These are phyloP conservation scores for Merodon equestris DNA, from an alignment of 2,888 invertebrate species.

Conservation along the genomic window DNA sequence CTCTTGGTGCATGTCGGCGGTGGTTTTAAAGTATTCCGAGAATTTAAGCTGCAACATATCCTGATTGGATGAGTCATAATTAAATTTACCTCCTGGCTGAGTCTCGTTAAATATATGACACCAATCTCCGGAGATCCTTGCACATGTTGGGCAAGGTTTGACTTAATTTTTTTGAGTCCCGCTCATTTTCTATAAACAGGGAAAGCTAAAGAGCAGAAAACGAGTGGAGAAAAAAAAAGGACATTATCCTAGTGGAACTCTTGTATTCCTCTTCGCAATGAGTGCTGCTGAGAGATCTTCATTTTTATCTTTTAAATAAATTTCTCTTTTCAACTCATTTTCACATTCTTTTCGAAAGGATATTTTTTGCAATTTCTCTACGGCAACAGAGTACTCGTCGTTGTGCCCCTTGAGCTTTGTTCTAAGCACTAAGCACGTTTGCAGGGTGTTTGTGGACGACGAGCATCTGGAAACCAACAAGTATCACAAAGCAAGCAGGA, in stretches of 20 bases:
- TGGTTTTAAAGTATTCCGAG: too few species aligned
- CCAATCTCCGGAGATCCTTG: background rate
- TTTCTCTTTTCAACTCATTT: conserved; percentile 32
- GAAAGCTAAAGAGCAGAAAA: background rate
- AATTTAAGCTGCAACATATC: too few species aligned
- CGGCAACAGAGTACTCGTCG: too few species aligned
- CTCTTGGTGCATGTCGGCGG: too few species aligned
- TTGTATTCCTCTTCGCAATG: conserved; percentile 20
- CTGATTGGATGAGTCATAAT: too few species aligned
- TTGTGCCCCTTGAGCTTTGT: conserved; percentile 10
- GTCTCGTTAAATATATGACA: background rate
- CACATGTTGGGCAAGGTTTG: background rate
- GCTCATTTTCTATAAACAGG: too few species aligned
- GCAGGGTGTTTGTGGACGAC: background rate
- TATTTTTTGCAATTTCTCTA: conserved; percentile 31
- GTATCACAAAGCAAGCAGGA: conserved; percentile 29
- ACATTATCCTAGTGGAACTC: background rate
- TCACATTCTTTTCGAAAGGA: conserved; percentile 38
- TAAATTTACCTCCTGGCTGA: too few species aligned
- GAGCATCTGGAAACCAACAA: conserved; percentile 11
- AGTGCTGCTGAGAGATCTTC: conserved; percentile 38
- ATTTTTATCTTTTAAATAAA: conserved; percentile 52
- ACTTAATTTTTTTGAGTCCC: too few species aligned
- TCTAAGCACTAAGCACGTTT: conserved; percentile 22
- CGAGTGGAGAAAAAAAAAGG: too few species aligned